Evolutionary conservation across 1,140 invertebrate species (phyloP), one percentile per base, ranked within the genome.

Genomic region (Elysia chlorotica): DNA sequence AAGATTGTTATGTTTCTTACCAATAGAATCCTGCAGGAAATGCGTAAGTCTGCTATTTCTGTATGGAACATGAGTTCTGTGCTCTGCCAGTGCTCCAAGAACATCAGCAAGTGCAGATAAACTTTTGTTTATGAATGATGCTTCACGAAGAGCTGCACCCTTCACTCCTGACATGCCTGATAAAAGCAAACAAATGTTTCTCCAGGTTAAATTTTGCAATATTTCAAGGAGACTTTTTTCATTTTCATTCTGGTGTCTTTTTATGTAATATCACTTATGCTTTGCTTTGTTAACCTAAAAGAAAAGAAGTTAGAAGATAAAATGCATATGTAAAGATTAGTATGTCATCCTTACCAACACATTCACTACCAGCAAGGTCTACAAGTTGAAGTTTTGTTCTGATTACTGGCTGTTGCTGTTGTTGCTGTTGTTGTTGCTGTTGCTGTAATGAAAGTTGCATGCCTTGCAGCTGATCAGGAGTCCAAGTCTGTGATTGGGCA

Each of bases 361-460:
- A 89, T 88, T 98, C 96, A 85, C 94, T 96, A 30, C 96, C 96
- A 70, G 96, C 96, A 79, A 98, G 90, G 90, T 98, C 96, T 33
- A 98, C 96, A 36, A 98, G 88, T 74, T 95, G 96, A 25, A 98
- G 87, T 82, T 98, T 85, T 30, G 83, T 84, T 71, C 76, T 79
- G n/a, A 85, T 79, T 5, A 82, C 79, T 17, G 82, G 76, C 48
- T 74, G 53, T 14, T 67, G 56, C 36, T 53, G 30, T 30, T 31
- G 0, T 41, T n/a, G 31, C 2, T 62, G 54, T 33, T 62, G 63
- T 30, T 19, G 21, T 33, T 23, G 28, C n/a, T 19, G 54, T 37
- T 38, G 57, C 73, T 77, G 63, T 41, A 72, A 62, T n/a, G n/a
- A n/a, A n/a, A n/a, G n/a, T n/a, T n/a, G n/a, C 31, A 66, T 57